Percentiles rank a stretch among this genome's conserved stretches.
Conservation (phyloP, 2,797 vertebrate species). For the Macropus fuliginosus region DNA sequence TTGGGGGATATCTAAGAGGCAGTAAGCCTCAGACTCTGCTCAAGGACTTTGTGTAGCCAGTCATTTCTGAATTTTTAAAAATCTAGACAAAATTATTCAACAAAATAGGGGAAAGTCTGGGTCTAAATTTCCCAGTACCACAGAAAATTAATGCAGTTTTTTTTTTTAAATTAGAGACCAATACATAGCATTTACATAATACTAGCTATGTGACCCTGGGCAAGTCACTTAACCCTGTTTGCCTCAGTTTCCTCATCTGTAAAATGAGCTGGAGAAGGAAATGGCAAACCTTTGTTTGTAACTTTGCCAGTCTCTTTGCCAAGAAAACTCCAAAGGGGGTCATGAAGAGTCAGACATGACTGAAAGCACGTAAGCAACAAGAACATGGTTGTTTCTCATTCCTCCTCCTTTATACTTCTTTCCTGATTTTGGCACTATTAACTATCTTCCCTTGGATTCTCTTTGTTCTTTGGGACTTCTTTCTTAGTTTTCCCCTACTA, state of each 20-base stretch:
- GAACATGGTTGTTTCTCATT: not conserved
- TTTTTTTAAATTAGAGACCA: conserved; percentile 46
- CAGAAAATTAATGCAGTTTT: conserved; percentile 60
- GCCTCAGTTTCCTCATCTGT: not conserved
- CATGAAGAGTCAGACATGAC: not conserved
- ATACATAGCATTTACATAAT: conserved; percentile 32
- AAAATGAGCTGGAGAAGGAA: not conserved
- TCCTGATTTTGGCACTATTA: not conserved
- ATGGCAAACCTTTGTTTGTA: not conserved
- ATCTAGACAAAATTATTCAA: conserved; percentile 7
- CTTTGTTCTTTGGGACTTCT: not conserved
- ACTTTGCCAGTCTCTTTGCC: not conserved
- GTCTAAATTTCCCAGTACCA: conserved; percentile 67
- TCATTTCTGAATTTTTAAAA: not conserved
- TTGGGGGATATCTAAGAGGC: not conserved
- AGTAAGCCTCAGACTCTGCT: not conserved
- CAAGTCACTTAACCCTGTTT: not conserved
- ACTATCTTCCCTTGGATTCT: not conserved
- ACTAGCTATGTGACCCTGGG: not conserved
- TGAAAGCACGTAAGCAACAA: not conserved
- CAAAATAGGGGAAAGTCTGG: conserved; percentile 32
- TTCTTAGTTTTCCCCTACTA: not conserved
- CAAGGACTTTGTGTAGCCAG: not conserved
- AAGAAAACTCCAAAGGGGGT: not conserved
- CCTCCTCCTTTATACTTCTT: not conserved